A percentile compares a stretch with the other conserved stretches of the same genome.
Evolutionary conservation across 2,888 invertebrate genomes (phyloP).

Genomic region (Mesoligia furuncula): DNA sequence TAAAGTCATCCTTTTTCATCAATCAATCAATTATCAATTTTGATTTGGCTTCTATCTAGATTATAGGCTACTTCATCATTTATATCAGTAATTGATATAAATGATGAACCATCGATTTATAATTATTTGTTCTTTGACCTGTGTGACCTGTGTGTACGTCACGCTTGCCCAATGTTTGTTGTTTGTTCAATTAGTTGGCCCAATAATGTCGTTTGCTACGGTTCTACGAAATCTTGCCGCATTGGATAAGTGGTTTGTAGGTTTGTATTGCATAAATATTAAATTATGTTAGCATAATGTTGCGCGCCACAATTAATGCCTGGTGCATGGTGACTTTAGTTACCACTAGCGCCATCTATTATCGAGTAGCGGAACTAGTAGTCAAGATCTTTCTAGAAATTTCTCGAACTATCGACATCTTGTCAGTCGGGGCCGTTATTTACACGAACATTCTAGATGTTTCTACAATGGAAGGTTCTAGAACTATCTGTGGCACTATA

Average conservation of each 20-base stretch:
- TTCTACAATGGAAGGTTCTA: too few relatives aligned
- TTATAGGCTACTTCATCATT: not conserved
- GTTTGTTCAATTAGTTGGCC: conserved; percentile 11
- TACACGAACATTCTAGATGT: too few relatives aligned
- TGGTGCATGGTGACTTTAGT: too few relatives aligned
- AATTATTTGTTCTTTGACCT: conserved; percentile 10
- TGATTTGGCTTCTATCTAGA: not conserved
- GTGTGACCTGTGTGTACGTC: conserved; percentile 4
- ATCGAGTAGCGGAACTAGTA: too few relatives aligned
- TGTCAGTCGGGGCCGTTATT: too few relatives aligned
- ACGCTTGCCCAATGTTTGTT: conserved; percentile 33
- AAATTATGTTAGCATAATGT: not conserved
- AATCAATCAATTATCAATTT: not conserved
- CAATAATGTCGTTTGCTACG: not conserved
- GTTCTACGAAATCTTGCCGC: conserved; percentile 16
- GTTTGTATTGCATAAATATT: not conserved
- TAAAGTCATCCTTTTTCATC: not conserved
- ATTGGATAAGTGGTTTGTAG: not conserved
- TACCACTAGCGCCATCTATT: too few relatives aligned
- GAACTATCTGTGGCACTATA: too few relatives aligned
- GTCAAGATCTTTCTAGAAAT: too few relatives aligned
- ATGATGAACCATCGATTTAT: conserved; percentile 8
- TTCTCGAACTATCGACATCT: too few relatives aligned
- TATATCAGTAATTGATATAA: not conserved
- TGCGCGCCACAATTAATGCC: too few relatives aligned